Conservation (phyloP, 2,113 vertebrate species). For the Gasterosteus nipponicus region DNA sequence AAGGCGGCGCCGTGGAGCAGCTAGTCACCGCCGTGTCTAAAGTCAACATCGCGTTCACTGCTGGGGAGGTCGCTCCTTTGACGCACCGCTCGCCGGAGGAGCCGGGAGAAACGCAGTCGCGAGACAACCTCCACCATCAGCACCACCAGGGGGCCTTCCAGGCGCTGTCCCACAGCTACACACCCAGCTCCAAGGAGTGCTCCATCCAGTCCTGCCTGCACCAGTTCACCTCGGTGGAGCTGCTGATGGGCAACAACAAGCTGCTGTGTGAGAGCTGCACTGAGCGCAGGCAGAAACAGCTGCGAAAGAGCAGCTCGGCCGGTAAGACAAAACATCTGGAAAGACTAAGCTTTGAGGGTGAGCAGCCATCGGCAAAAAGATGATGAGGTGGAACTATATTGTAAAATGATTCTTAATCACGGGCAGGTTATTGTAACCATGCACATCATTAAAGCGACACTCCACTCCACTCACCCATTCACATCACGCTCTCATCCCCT, state of each 20-base stretch:
- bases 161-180: conserved; percentile 92
- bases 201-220: conserved; percentile 97
- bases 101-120: conserved; percentile 52
- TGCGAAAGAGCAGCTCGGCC: conserved; percentile 80
- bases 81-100: conserved; percentile 68
- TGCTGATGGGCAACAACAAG: conserved; percentile 98
- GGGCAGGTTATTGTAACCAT: not conserved
- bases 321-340: conserved; percentile 76
- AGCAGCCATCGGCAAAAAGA: not conserved
- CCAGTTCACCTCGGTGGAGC: conserved; percentile 95
- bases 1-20: conserved; percentile 74
- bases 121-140: conserved; percentile 69
- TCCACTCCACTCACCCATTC: no score
- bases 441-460: not conserved
- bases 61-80: conserved; percentile 68
- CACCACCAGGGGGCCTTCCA: conserved; percentile 90
- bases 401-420: not conserved
- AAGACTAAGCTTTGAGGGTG: not conserved
- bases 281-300: conserved; percentile 84
- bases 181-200: conserved; percentile 94
- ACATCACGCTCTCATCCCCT: not conserved
- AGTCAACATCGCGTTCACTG: conserved; percentile 78
- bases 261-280: conserved; percentile 95
- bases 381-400: not conserved
- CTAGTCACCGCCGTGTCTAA: conserved; percentile 85